These are phyloP conservation scores for Metopolophium dirhodum DNA, from an alignment of 1,140 invertebrate genomes.

Conservation along the genomic window DNA sequence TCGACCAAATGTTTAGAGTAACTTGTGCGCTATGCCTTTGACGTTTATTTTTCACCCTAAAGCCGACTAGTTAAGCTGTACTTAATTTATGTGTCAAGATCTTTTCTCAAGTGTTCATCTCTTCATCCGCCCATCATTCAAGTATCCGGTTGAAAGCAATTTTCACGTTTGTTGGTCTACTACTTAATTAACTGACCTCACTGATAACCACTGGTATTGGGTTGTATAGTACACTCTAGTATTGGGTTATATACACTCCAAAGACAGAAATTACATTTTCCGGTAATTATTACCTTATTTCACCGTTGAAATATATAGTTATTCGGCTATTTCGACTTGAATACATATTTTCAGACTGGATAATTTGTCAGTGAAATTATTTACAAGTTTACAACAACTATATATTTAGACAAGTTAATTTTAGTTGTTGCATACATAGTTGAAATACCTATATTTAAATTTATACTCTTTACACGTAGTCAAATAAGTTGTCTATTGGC, in stretches of 20 bases:
- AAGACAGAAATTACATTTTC: neutral
- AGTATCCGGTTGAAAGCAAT: neutral
- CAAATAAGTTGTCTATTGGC: neutral
- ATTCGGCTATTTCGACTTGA: no score
- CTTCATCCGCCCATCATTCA: neutral
- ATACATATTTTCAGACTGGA: no score
- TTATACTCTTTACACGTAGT: neutral
- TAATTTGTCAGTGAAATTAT: no score
- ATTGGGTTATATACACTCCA: neutral
- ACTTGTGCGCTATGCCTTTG: neutral
- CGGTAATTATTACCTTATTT: neutral
- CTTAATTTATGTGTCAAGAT: slow-evolving; percentile 13
- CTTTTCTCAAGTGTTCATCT: neutral
- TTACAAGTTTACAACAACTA: no score
- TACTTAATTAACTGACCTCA: neutral
- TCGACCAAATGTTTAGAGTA: neutral
- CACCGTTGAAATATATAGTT: neutral
- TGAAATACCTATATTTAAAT: neutral
- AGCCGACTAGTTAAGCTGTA: neutral
- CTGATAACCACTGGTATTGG: neutral
- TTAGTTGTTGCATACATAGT: neutral
- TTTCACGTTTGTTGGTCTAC: neutral
- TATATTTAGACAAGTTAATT: neutral
- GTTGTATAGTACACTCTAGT: neutral
- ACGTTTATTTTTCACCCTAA: neutral